Evolutionary conservation across 2,113 vertebrate genomes (phyloP).

Genomic region (Gambusia holbrooki): DNA sequence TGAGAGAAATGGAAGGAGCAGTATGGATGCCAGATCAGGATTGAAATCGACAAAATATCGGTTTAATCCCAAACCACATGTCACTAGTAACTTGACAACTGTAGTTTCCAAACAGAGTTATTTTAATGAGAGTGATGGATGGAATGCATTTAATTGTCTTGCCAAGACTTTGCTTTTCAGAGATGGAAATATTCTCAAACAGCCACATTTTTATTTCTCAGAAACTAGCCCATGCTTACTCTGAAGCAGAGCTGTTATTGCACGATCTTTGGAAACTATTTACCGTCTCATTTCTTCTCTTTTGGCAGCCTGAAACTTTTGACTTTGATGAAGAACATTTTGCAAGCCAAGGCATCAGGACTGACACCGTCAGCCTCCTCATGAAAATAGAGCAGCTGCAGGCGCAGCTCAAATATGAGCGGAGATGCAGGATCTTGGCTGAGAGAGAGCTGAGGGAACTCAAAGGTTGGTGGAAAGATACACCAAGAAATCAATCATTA

Average conservation of each 20-base stretch:
- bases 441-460: conserved; percentile 76
- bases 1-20: too few relatives aligned
- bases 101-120: not conserved
- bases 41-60: not conserved
- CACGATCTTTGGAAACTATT: not conserved
- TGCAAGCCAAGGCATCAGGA: conserved; percentile 69
- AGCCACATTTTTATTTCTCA: not conserved
- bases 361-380: conserved; percentile 77
- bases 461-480: conserved; percentile 66
- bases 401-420: conserved; percentile 78
- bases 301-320: conserved; percentile 57
- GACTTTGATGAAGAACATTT: conserved; percentile 69
- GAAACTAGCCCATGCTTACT: not conserved
- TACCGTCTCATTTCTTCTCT: not conserved
- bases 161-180: not conserved
- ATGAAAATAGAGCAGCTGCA: conserved; percentile 80
- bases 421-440: conserved; percentile 74
- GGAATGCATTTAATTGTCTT: not conserved
- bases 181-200: not conserved
- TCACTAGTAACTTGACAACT: not conserved
- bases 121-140: not conserved
- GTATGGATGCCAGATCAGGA: not conserved
- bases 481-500: not conserved
- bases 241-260: not conserved
- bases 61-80: not conserved